phyloP scores from a whole-genome alignment of 2,797 vertebrate species.

The Catostomus latipinnis region DNA sequence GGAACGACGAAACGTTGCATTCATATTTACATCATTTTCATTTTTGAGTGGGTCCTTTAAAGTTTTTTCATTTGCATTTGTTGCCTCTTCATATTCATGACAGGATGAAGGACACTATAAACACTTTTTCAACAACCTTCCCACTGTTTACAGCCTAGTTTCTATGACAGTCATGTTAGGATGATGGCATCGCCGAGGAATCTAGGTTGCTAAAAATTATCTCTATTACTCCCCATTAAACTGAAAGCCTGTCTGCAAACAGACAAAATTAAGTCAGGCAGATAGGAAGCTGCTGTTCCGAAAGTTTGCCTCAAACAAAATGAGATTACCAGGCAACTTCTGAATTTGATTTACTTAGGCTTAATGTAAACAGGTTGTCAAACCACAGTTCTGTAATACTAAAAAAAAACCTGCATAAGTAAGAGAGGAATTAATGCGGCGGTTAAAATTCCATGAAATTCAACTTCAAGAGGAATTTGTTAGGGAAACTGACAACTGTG shows the following conservation, averaged over 20 bases:
- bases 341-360: conserved; percentile 77
- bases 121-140: conserved; percentile 6
- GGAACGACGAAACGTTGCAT: neutral
- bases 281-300: conserved; percentile 72
- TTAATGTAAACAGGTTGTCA: conserved; percentile 82
- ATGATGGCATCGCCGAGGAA: conserved; percentile 15
- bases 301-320: conserved; percentile 79
- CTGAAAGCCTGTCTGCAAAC: neutral
- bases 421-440: conserved; percentile 73
- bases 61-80: neutral
- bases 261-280: conserved; percentile 25
- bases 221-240: conserved; percentile 38
- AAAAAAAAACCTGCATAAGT: conserved; percentile 64
- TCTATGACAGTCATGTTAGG: conserved; percentile 12
- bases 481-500: conserved; percentile 65
- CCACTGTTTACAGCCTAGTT: conserved; percentile 16
- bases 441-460: conserved; percentile 65
- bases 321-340: conserved; percentile 75
- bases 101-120: neutral
- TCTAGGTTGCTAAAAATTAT: conserved; percentile 29
- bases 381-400: conserved; percentile 67
- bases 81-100: neutral
- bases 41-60: neutral
- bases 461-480: conserved; percentile 63
- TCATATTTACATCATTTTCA: neutral